A percentile compares a stretch with the other conserved stretches of the same genome.
Evolutionary conservation across 2,888 invertebrate genomes (phyloP).

Genomic region (Sminthurinus aureus): DNA sequence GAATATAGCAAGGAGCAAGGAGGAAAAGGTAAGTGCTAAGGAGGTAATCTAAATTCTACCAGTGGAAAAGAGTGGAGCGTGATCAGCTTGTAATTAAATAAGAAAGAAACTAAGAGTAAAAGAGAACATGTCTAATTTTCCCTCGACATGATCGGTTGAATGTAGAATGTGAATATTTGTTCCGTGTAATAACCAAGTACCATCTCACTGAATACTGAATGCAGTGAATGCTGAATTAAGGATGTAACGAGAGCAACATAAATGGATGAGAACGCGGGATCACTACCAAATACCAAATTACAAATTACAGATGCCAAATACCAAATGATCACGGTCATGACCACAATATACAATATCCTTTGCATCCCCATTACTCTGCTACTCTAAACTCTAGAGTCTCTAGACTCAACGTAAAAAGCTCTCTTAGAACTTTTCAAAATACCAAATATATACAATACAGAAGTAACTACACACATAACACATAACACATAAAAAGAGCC

Average conservation of each 20-base stretch:
- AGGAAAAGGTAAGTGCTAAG: neutral
- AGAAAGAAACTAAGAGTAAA: neutral
- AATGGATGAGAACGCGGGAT: neutral
- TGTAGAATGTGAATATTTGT: neutral
- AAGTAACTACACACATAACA: too few species aligned
- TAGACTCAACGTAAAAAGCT: too few species aligned
- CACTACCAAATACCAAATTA: neutral
- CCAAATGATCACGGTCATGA: too few species aligned
- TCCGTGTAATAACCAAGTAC: neutral
- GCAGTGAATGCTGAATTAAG: neutral
- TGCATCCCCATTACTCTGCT: too few species aligned
- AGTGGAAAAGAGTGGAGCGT: neutral
- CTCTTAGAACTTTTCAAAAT: too few species aligned
- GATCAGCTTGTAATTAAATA: slow-evolving; percentile 16
- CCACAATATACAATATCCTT: too few species aligned
- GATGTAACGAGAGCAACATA: neutral
- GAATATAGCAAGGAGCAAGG: too few species aligned
- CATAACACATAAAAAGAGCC: too few species aligned
- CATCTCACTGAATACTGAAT: too few species aligned
- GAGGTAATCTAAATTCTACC: neutral
- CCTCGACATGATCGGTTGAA: neutral
- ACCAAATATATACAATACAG: too few species aligned
- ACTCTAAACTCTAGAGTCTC: too few species aligned
- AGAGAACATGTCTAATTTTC: neutral
- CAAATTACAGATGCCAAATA: too few species aligned